These are phyloP conservation scores for Spilogale gracilis DNA, from an alignment of 2,113 vertebrate species.

Conservation along the genomic window DNA sequence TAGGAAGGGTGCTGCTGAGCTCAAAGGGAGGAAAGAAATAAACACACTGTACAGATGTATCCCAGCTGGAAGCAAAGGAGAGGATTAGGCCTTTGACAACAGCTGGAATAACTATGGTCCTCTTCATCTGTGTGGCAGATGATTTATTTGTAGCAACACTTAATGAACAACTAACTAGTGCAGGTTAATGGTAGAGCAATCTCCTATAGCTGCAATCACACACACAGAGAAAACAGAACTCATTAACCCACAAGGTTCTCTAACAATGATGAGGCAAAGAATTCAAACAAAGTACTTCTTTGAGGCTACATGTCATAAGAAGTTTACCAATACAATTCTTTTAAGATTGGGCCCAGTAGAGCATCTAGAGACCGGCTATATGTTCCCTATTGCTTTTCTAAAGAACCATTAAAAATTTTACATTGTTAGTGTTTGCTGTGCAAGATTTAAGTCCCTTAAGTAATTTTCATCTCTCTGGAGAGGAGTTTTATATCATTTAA, in stretches of 20 bases:
- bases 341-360: background rate
- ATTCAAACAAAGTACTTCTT: background rate
- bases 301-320: background rate
- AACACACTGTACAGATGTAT: rapidly evolving
- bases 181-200: slow-evolving; percentile 5
- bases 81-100: background rate
- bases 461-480: background rate
- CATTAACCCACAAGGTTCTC: slow-evolving; percentile 19
- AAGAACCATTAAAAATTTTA: background rate
- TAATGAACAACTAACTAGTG: slow-evolving; percentile 9
- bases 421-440: slow-evolving; percentile 15
- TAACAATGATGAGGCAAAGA: background rate
- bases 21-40: background rate
- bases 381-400: background rate
- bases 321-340: background rate
- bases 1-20: background rate
- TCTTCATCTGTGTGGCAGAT: background rate
- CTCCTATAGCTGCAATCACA: background rate
- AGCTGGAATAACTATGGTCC: background rate
- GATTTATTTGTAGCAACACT: slow-evolving; percentile 60
- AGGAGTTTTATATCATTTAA: slow-evolving; percentile 2
- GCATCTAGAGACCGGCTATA: background rate
- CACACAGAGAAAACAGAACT: slow-evolving; percentile 30
- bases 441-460: slow-evolving; percentile 3
- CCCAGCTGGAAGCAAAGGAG: background rate